Evolutionary conservation across 2,888 invertebrate genomes (phyloP).

Genomic region (Ichneumoninae sp.): DNA sequence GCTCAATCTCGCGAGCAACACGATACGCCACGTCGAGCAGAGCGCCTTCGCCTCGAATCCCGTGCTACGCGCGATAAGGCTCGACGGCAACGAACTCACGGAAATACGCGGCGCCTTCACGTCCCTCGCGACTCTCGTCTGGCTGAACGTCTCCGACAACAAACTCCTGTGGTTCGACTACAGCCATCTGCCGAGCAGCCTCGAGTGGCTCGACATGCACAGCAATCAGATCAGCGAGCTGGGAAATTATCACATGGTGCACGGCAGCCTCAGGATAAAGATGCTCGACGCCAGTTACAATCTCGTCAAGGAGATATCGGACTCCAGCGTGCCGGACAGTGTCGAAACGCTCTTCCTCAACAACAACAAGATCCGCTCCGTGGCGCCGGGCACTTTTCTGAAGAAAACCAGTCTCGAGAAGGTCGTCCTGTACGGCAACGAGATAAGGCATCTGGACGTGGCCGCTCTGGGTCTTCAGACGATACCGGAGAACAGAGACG

Average conservation of each 20-base stretch:
- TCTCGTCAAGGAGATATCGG: conserved; percentile 88
- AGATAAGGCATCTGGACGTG: conserved; percentile 90
- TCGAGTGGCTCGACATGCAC: conserved; percentile 93
- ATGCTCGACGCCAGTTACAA: conserved; percentile 92
- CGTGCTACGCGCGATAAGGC: conserved; percentile 90
- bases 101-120: conserved; percentile 92
- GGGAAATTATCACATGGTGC: conserved; percentile 89
- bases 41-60: conserved; percentile 91
- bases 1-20: conserved; percentile 92
- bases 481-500: conserved; percentile 88
- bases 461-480: conserved; percentile 89
- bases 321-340: conserved; percentile 90
- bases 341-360: conserved; percentile 90
- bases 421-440: conserved; percentile 91
- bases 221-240: conserved; percentile 91
- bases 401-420: conserved; percentile 90
- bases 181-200: conserved; percentile 90
- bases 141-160: conserved; percentile 93
- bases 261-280: conserved; percentile 88
- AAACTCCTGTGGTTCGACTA: conserved; percentile 92
- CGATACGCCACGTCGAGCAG: conserved; percentile 91
- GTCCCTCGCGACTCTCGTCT: conserved; percentile 90
- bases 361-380: conserved; percentile 90
- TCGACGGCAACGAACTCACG: conserved; percentile 92
- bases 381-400: conserved; percentile 89